Conservation (phyloP, 2,797 vertebrate species). For the Periophthalmus magnuspinnatus region DNA sequence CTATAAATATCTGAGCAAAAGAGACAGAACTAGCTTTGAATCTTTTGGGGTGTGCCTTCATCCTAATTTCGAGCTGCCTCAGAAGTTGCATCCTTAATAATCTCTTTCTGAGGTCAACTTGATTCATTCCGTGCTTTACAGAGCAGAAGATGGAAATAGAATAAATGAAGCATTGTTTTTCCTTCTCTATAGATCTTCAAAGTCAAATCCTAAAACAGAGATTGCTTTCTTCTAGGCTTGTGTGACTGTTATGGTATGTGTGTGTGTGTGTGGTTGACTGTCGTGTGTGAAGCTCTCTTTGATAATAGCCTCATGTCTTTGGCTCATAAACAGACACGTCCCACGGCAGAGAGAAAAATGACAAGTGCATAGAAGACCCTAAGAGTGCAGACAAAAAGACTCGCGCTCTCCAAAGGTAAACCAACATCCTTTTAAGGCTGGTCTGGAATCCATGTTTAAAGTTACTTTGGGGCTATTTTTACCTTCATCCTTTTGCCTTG, state of each 20-base stretch:
- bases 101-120: conserved; percentile 67
- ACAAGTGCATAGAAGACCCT: conserved; percentile 89
- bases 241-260: conserved; percentile 56
- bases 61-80: conserved; percentile 76
- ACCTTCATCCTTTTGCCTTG: conserved; percentile 15
- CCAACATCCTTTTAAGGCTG: conserved; percentile 8
- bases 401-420: conserved; percentile 87
- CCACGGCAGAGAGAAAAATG: conserved; percentile 85
- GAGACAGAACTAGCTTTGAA: conserved; percentile 71
- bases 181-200: conserved; percentile 81
- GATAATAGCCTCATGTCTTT: conserved; percentile 73
- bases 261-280: conserved; percentile 32
- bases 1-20: conserved; percentile 79
- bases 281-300: conserved; percentile 68
- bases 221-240: conserved; percentile 78
- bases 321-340: conserved; percentile 83
- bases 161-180: conserved; percentile 82
- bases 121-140: conserved; percentile 62
- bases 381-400: conserved; percentile 91
- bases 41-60: conserved; percentile 64
- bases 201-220: conserved; percentile 81
- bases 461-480: conserved; percentile 34
- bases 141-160: conserved; percentile 77
- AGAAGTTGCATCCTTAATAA: conserved; percentile 74
- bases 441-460: conserved; percentile 30